Base-by-base conservation (phyloP, 2,113 vertebrate genomes). In the Phalacrocorax pelagicus region DNA sequence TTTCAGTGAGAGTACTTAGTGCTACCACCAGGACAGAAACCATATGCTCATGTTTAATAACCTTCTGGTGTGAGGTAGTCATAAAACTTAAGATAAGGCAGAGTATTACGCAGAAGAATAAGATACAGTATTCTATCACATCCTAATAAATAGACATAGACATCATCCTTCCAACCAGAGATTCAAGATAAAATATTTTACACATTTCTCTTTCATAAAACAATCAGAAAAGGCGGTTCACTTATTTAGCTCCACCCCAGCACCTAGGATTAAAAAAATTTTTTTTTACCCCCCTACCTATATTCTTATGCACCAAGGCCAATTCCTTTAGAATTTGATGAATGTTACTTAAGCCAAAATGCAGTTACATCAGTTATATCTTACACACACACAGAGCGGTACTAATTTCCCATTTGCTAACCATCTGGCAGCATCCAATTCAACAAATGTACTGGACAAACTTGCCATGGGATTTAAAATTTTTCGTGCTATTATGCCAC, bases 1-100 rank as follows among this genome's bases (percentile, higher is more conserved):
- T 81, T 94, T 95, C 94, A 32, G 83, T 15, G 71, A n/a, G 74
- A 89, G 81, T 14, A 26, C 91, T 54, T n/a, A 89, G 96, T 92
- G 46, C 80, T 84, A 74, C 96, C 96, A 92, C 96, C 94, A 94
- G 92, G 88, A 88, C 97, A 91, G 92, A 88, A 90, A 65, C 79
- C 96, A 62, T 85, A 96, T 96, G 96, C 30, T 95, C 59, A 1
- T 70, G 58, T 79, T 96, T 94, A 86, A 88, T 96, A 97, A 96
- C 88, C 83, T 94, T 90, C 61, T 81, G 92, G 44, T 26, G 59
- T 4, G 66, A 85, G 66, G 80, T 4, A 81, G 32, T 51, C 46
- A 30, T 47, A 86, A 82, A 87, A 90, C 66, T 86, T 69, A 12
- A 42, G 65, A 54, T 66, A 61, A 80, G 23, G 26, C 22, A 2